Evolutionary conservation across 1,140 invertebrate species (phyloP).

Genomic region (Thaumetopoea pityocampa): DNA sequence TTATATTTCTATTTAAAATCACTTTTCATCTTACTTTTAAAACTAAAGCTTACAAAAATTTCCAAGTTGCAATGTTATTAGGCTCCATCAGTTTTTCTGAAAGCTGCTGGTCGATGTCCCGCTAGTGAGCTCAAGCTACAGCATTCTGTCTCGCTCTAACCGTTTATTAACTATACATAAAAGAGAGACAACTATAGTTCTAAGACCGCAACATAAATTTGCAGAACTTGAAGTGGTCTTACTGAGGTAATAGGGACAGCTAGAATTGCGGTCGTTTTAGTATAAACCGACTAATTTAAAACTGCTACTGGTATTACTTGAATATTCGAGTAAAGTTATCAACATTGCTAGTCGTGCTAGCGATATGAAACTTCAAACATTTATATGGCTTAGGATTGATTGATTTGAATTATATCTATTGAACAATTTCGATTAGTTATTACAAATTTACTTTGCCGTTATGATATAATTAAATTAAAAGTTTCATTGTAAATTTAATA

Average conservation of each 20-base stretch:
- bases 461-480: conserved; percentile 17
- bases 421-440: conserved; percentile 32
- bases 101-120: conserved; percentile 75
- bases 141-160: conserved; percentile 41
- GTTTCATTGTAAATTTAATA: too few relatives aligned
- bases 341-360: conserved; percentile 33
- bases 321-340: conserved; percentile 30
- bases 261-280: conserved; percentile 58
- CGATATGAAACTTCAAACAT: conserved; percentile 34
- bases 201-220: conserved; percentile 35
- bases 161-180: conserved; percentile 27
- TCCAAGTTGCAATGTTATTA: conserved; percentile 46
- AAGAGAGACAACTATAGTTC: conserved; percentile 40
- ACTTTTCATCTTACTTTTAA: background rate
- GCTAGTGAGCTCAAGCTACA: conserved; percentile 59
- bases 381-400: conserved; percentile 38
- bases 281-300: conserved; percentile 51
- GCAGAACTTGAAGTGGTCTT: conserved; percentile 65
- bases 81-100: conserved; percentile 59
- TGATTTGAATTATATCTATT: conserved; percentile 33
- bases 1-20: too few relatives aligned
- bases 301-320: conserved; percentile 25
- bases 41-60: conserved; percentile 12
- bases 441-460: conserved; percentile 16
- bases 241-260: conserved; percentile 63